These are phyloP conservation scores for Characodon lateralis DNA, from an alignment of 2,797 vertebrate genomes.

Conservation along the genomic window DNA sequence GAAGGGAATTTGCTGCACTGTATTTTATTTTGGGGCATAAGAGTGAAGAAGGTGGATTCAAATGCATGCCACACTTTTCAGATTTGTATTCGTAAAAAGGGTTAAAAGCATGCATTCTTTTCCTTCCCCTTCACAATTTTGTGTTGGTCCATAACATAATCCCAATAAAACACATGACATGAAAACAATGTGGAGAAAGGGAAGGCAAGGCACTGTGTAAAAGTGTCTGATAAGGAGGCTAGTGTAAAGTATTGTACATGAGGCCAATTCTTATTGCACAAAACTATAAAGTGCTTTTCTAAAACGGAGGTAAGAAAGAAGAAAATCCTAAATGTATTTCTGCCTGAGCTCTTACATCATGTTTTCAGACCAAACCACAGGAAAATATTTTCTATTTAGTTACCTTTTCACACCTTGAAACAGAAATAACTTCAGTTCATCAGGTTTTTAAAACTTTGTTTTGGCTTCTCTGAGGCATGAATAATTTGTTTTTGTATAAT, in stretches of 20 bases:
- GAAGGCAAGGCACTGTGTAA: not conserved
- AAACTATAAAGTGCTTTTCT: conserved; percentile 3
- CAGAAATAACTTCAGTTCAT: not conserved
- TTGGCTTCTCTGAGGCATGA: not conserved
- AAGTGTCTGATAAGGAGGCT: not conserved
- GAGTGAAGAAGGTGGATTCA: not conserved
- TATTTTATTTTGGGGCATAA: not conserved
- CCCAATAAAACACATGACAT: not conserved
- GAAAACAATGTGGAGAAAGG: not conserved
- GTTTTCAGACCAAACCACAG: not conserved
- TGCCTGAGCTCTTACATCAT: not conserved
- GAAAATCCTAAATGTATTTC: not conserved
- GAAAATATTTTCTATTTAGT: not conserved
- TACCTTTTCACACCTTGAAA: not conserved
- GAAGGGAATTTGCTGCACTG: not conserved
- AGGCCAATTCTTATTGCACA: not conserved
- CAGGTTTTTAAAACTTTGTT: not conserved
- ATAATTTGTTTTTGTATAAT: not conserved
- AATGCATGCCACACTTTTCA: not conserved
- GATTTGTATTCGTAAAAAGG: not conserved
- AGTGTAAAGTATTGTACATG: not conserved
- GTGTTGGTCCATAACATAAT: not conserved
- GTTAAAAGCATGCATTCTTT: not conserved
- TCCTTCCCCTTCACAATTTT: not conserved
- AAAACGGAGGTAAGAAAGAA: not conserved